phyloP scores from a whole-genome alignment of 2,888 invertebrate species.

The Lapara coniferarum region DNA sequence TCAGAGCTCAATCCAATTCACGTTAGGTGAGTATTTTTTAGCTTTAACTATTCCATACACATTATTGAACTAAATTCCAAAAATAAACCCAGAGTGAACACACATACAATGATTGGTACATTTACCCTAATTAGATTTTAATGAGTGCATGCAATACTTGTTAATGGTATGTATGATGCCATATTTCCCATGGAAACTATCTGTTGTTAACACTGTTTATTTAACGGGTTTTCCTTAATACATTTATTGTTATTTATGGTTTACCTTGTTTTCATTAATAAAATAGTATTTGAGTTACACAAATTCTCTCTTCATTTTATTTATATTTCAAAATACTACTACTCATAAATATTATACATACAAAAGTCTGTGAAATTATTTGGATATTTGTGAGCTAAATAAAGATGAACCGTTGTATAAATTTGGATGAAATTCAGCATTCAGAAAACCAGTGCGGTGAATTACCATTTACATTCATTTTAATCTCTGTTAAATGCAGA shows the following conservation, averaged over 20 bases:
- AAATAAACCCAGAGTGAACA: slow-evolving; percentile 8
- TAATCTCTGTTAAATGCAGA: no score
- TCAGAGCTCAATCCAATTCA: no score
- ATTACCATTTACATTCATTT: no score
- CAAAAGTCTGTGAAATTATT: no score
- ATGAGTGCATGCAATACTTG: slow-evolving; percentile 19
- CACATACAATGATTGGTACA: slow-evolving; percentile 20
- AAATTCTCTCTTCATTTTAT: neutral
- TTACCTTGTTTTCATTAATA: slow-evolving; percentile 15
- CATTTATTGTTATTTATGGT: neutral
- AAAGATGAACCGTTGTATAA: no score
- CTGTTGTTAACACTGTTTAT: no score
- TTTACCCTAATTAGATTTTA: slow-evolving; percentile 28
- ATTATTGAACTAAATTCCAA: slow-evolving; percentile 10
- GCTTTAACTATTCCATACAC: neutral
- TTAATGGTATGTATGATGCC: slow-evolving; percentile 25
- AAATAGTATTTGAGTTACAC: neutral
- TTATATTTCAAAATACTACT: neutral
- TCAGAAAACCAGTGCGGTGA: no score
- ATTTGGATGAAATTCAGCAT: no score
- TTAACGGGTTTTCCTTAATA: no score
- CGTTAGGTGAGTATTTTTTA: no score
- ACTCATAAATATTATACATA: no score
- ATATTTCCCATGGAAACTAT: neutral
- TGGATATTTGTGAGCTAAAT: no score